Evolutionary conservation across 2,797 vertebrate genomes (phyloP).

Genomic region (Crocodylus rhombifer): DNA sequence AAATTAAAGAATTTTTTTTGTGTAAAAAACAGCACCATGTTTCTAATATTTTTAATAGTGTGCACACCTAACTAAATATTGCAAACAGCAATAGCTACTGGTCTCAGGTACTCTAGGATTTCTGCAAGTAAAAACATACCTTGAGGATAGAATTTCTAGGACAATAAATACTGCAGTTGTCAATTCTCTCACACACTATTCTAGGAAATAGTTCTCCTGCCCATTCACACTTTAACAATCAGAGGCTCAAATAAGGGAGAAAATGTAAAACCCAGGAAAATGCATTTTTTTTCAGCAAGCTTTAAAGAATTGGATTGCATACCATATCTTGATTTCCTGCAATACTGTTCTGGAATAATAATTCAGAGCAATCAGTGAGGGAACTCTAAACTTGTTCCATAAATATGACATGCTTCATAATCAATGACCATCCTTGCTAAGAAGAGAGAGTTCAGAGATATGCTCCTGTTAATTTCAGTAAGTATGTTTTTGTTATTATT

Average conservation of each 20-base stretch:
- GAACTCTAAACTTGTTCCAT: not conserved
- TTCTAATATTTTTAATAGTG: not conserved
- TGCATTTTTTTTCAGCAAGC: not conserved
- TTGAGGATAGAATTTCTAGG: constrained; percentile 2
- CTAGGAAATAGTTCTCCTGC: not conserved
- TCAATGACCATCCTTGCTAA: not conserved
- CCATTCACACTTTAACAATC: not conserved
- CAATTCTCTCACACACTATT: not conserved
- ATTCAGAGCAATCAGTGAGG: not conserved
- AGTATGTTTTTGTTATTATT: not conserved
- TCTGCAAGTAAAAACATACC: constrained; percentile 14
- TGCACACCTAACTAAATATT: not conserved
- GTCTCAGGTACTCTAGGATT: not conserved
- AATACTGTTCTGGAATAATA: not conserved
- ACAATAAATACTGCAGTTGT: not conserved
- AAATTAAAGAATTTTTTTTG: constrained; percentile 43
- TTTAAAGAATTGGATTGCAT: not conserved
- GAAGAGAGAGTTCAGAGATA: not conserved
- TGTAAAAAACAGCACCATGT: constrained; percentile 14
- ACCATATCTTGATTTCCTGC: not conserved
- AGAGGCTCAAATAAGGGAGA: not conserved
- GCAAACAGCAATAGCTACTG: not conserved
- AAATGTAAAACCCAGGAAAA: constrained; percentile 1
- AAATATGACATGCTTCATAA: not conserved
- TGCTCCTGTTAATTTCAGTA: not conserved